Base-by-base conservation (phyloP, 1,140 invertebrate species). In the Elymnias hypermnestra region DNA sequence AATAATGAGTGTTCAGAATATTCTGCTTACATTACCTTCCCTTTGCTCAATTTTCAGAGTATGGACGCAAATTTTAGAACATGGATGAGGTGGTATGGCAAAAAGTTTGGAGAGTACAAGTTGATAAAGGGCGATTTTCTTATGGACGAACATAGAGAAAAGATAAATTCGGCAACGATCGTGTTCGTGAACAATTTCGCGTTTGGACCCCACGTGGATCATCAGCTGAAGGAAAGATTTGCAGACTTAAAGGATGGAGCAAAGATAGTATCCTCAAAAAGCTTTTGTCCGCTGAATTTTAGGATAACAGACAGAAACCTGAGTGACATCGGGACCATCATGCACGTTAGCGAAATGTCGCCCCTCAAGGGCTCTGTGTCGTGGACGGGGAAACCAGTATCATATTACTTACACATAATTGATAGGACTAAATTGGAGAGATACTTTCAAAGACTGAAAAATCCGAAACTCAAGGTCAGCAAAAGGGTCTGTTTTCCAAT, bases 171-270 rank as follows among this genome's bases (percentile, higher is more conserved):
- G 55, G 94, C 97, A 3, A 94, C 95, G 22, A 94, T 99, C 66
- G 96, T 99, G 29, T 99, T 99, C 89, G 97, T 98, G 2, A 99
- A 99, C 87, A 99, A 99, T 89, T 99, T 98, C 89, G 97, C 97
- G 23, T 99, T 99, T 82, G 97, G 97, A 9, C 97, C 98, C 19
- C 93, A 92, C 46, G 97, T 99, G 8, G 97, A 99, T 88, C 97
- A 99, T 87, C 93, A 97, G 88, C 83, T 99, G 39, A 99, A 99
- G 84, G 93, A 97, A 76, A 90, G 95, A 63, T 99, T 99, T 88
- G 95, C 96, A 9, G 97, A 99, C 85, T 90, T 99, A 58, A 94
- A 95, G 66, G 97, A 99, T 86, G 95, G 95, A 51, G 96, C 97
- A 8, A 91, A 95, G 65, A 98, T 99, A 55, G 96, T 99, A 10